Evolutionary conservation across 2,113 vertebrate species (phyloP).

Genomic region (Mastomys natalensis): DNA sequence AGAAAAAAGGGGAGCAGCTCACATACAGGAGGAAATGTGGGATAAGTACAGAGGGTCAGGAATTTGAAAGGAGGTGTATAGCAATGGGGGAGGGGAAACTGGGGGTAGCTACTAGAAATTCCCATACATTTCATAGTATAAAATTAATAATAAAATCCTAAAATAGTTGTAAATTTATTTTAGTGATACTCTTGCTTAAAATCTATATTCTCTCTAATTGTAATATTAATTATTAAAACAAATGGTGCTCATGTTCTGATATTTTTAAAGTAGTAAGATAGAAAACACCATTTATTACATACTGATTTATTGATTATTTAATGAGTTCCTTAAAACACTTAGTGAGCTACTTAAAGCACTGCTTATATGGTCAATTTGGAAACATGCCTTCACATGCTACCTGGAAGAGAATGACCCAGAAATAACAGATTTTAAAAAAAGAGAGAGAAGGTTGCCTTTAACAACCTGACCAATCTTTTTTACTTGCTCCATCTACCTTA

Average conservation of each 20-base stretch:
- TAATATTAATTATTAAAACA: slow-evolving; percentile 47
- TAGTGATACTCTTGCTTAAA: neutral
- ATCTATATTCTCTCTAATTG: neutral
- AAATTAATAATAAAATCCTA: neutral
- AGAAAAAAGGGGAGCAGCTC: too few species aligned
- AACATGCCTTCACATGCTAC: neutral
- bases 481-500: neutral
- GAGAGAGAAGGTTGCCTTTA: neutral
- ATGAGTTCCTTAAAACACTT: neutral
- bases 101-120: too few species aligned
- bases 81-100: too few species aligned
- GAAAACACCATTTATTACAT: neutral
- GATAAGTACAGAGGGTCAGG: too few species aligned
- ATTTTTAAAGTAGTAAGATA: neutral
- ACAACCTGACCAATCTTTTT: neutral
- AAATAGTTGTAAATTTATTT: neutral
- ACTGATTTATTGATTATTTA: neutral
- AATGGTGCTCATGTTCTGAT: neutral
- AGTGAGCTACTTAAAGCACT: neutral
- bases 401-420: neutral
- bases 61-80: too few species aligned
- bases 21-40: too few species aligned
- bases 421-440: neutral
- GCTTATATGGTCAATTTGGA: neutral
- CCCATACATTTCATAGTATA: too few species aligned